Percentiles rank a stretch among this genome's conserved stretches.
Evolutionary conservation across 2,888 invertebrate genomes (phyloP).

Genomic region (Himalopsyche tibetana): DNA sequence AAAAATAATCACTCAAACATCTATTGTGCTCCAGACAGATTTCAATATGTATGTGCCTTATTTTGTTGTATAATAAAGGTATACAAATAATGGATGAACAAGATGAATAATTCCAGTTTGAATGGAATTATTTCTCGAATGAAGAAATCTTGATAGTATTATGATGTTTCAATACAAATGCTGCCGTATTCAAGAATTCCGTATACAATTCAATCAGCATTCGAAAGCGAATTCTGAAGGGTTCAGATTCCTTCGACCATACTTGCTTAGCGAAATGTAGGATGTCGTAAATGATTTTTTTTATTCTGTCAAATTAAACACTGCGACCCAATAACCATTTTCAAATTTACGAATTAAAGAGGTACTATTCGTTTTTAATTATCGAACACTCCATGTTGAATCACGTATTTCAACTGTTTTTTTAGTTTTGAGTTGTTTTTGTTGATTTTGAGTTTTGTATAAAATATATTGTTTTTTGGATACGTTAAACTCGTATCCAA

Average conservation of each 20-base stretch:
- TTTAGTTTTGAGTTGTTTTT: too few species aligned
- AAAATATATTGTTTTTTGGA: too few species aligned
- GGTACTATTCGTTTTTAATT: too few species aligned
- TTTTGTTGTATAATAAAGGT: slow-evolving; percentile 6
- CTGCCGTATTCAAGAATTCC: slow-evolving; percentile 4
- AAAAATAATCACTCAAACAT: background rate
- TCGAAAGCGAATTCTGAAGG: background rate
- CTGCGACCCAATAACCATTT: too few species aligned
- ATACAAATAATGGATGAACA: background rate
- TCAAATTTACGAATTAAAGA: too few species aligned
- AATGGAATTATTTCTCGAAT: slow-evolving; percentile 20
- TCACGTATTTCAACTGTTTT: too few species aligned
- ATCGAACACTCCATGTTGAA: too few species aligned
- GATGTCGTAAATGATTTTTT: background rate
- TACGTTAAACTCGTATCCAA: too few species aligned
- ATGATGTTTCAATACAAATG: background rate
- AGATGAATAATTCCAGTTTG: background rate
- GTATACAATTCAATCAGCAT: slow-evolving; percentile 32
- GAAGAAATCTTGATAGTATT: slow-evolving; percentile 28
- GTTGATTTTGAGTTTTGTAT: too few species aligned
- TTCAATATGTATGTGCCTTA: slow-evolving; percentile 4
- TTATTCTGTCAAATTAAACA: background rate
- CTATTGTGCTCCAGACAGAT: background rate
- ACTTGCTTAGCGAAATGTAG: background rate
- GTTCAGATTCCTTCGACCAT: background rate